A percentile compares a stretch with the other conserved stretches of the same genome.
These are phyloP conservation scores for Lucilia sericata DNA, from an alignment of 1,140 invertebrate species.

Conservation along the genomic window DNA sequence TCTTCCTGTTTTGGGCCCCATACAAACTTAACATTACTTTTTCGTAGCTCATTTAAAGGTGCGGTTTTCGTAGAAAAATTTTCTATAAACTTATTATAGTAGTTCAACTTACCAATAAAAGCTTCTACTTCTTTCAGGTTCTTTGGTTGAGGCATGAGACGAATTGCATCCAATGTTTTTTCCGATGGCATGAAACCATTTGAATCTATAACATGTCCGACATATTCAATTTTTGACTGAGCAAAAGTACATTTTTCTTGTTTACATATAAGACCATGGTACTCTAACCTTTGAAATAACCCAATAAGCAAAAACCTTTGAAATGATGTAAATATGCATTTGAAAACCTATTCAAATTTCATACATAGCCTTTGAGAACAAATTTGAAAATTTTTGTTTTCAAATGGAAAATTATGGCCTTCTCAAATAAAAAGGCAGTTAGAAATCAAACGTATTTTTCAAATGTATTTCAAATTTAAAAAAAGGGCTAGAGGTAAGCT, in stretches of 20 bases:
- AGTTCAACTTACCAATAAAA: constrained; percentile 36
- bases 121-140: constrained; percentile 13
- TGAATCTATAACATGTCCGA: background rate
- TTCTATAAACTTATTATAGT: constrained; percentile 22
- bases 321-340: too few species aligned
- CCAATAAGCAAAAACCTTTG: too few species aligned
- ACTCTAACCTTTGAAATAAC: background rate
- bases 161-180: background rate
- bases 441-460: too few species aligned
- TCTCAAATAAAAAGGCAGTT: too few species aligned
- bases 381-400: too few species aligned
- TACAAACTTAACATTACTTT: background rate
- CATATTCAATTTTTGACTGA: constrained; percentile 11
- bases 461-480: too few species aligned
- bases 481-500: too few species aligned
- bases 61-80: constrained; percentile 26
- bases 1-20: background rate
- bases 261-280: background rate
- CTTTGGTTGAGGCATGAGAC: background rate
- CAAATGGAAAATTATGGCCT: too few species aligned
- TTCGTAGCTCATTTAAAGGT: background rate
- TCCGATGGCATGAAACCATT: background rate
- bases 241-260: too few species aligned
- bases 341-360: too few species aligned
- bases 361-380: too few species aligned